Conservation (phyloP, 1,140 invertebrate species). For the Melanaphis sacchari region DNA sequence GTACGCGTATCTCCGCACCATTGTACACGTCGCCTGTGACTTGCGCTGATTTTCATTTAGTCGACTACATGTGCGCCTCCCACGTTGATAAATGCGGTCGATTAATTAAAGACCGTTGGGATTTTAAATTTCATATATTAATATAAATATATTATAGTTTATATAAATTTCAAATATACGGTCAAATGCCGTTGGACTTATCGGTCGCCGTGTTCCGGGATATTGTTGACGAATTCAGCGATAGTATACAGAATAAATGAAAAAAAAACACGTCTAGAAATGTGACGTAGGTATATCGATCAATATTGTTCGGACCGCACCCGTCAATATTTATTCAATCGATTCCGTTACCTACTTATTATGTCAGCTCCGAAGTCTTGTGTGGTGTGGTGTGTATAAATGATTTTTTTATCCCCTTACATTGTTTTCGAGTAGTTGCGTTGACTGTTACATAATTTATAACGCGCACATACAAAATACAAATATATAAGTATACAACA, state of each 20-base stretch:
- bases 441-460: conserved; percentile 41
- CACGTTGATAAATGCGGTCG: too few species aligned
- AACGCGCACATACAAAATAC: not conserved
- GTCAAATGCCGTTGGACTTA: not conserved
- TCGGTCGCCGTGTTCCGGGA: not conserved
- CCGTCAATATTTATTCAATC: conserved; percentile 21
- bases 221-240: not conserved
- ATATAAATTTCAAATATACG: too few species aligned
- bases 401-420: not conserved
- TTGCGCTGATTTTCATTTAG: too few species aligned
- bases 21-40: too few species aligned
- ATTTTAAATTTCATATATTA: too few species aligned
- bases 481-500: not conserved
- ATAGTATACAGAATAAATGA: too few species aligned
- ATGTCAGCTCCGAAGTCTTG: not conserved
- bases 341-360: not conserved
- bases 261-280: not conserved
- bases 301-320: not conserved
- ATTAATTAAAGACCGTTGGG: too few species aligned
- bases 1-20: too few species aligned
- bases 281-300: not conserved
- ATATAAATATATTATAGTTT: too few species aligned
- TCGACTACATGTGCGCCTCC: too few species aligned
- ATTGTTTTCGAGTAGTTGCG: conserved; percentile 14
- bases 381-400: not conserved